These are phyloP conservation scores for Trichogramma pretiosum DNA, from an alignment of 1,140 invertebrate genomes.

Conservation along the genomic window DNA sequence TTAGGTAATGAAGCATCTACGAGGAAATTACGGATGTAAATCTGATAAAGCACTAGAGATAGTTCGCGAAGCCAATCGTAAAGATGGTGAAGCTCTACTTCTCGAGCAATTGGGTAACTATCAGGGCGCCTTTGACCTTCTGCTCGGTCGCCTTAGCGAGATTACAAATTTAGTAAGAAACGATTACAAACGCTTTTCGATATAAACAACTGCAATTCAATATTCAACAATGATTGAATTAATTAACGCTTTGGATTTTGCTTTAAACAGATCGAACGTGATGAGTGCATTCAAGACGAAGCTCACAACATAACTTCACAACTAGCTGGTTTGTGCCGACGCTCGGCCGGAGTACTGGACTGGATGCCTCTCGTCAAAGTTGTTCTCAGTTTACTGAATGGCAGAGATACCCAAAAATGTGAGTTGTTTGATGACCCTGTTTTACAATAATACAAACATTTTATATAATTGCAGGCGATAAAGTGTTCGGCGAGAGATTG, in stretches of 20 bases:
- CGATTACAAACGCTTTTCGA: no score
- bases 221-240: no score
- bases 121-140: slow-evolving; percentile 38
- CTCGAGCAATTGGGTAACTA: slow-evolving; percentile 42
- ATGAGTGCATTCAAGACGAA: slow-evolving; percentile 27
- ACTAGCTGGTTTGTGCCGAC: slow-evolving; percentile 36
- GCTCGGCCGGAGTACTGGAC: slow-evolving; percentile 38
- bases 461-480: slow-evolving; percentile 5
- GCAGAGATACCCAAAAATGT: slow-evolving; percentile 32
- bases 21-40: slow-evolving; percentile 36
- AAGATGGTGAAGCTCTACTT: slow-evolving; percentile 39
- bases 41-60: slow-evolving; percentile 37
- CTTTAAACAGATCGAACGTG: slow-evolving; percentile 10
- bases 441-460: neutral
- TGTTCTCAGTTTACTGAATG: slow-evolving; percentile 31
- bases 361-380: slow-evolving; percentile 41
- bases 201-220: no score
- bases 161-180: slow-evolving; percentile 27
- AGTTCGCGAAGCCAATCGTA: slow-evolving; percentile 31
- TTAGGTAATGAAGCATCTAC: slow-evolving; percentile 36
- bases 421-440: slow-evolving; percentile 7
- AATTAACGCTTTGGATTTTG: no score
- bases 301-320: slow-evolving; percentile 28
- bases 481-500: slow-evolving; percentile 33
- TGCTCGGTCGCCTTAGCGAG: slow-evolving; percentile 31